Percentiles rank a stretch among this genome's conserved stretches.
These are phyloP conservation scores for Episyrphus balteatus DNA, from an alignment of 1,140 invertebrate species.

Conservation along the genomic window DNA sequence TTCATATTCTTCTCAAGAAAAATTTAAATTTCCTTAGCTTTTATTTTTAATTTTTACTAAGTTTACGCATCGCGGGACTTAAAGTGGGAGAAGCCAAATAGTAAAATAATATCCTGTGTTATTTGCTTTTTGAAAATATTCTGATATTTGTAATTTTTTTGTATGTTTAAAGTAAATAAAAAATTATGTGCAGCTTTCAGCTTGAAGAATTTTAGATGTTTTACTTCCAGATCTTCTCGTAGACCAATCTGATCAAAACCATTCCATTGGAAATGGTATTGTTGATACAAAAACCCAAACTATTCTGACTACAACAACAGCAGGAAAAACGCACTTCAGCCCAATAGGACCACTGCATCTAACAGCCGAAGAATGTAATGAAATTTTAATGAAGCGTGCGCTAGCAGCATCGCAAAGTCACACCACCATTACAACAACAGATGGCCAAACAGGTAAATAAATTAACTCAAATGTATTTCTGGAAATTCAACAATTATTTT, in stretches of 20 bases:
- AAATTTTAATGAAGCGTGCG: constrained; percentile 57
- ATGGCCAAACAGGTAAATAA: constrained; percentile 36
- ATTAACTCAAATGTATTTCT: constrained; percentile 8
- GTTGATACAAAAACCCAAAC: constrained; percentile 36
- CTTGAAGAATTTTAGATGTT: too few species aligned
- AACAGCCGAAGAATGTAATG: constrained; percentile 64
- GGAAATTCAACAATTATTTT: neutral
- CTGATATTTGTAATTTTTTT: too few species aligned
- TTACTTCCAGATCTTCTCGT: constrained; percentile 27
- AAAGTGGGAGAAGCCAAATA: too few species aligned
- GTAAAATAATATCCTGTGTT: too few species aligned
- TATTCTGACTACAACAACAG: constrained; percentile 27
- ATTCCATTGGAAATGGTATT: constrained; percentile 32
- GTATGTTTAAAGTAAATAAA: too few species aligned
- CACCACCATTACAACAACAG: constrained; percentile 30
- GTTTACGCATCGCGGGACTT: too few species aligned
- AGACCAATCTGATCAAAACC: constrained; percentile 32
- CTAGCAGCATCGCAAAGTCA: constrained; percentile 34
- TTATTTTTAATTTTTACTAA: too few species aligned
- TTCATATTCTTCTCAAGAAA: too few species aligned
- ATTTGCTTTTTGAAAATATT: too few species aligned
- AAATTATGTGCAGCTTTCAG: too few species aligned
- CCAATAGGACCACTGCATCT: constrained; percentile 57
- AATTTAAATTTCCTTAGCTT: too few species aligned
- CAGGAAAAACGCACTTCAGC: constrained; percentile 39